These are phyloP conservation scores for Pteronura brasiliensis DNA, from an alignment of 2,113 vertebrate species.

Conservation along the genomic window DNA sequence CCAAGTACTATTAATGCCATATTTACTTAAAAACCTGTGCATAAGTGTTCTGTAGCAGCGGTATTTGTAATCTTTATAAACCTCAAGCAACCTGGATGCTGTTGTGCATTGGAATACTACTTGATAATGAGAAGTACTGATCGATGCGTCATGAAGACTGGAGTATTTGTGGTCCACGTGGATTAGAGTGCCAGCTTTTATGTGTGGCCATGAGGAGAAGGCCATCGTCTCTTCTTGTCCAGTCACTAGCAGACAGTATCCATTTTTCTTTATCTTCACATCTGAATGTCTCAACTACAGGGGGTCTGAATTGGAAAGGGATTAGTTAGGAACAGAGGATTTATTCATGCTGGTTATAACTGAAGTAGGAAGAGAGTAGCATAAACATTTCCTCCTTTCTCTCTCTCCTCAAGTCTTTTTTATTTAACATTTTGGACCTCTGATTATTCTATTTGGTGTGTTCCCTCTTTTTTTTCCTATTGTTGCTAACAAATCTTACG, in stretches of 20 bases:
- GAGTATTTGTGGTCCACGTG: not conserved
- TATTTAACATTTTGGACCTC: not conserved
- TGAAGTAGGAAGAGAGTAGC: not conserved
- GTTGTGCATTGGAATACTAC: not conserved
- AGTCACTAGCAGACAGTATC: not conserved
- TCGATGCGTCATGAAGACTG: not conserved
- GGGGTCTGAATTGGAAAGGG: not conserved
- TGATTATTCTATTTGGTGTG: not conserved
- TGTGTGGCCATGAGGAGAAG: not conserved
- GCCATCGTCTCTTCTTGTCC: not conserved
- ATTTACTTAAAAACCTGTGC: not conserved
- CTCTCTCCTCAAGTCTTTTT: not conserved
- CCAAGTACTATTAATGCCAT: not conserved
- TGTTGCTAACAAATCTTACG: not conserved
- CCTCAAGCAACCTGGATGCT: not conserved
- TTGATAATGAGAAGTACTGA: not conserved
- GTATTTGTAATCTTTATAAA: not conserved
- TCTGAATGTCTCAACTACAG: not conserved
- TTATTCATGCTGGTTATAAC: not conserved
- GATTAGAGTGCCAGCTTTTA: not conserved
- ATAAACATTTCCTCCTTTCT: not conserved
- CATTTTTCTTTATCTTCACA: not conserved
- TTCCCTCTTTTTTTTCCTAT: not conserved
- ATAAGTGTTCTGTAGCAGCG: not conserved
- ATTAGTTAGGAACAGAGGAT: not conserved